Percentiles rank a stretch among this genome's conserved stretches.
These are phyloP conservation scores for Actinernus sp. DNA, from an alignment of 92 coral and sea anemone genomes.

Conservation along the genomic window DNA sequence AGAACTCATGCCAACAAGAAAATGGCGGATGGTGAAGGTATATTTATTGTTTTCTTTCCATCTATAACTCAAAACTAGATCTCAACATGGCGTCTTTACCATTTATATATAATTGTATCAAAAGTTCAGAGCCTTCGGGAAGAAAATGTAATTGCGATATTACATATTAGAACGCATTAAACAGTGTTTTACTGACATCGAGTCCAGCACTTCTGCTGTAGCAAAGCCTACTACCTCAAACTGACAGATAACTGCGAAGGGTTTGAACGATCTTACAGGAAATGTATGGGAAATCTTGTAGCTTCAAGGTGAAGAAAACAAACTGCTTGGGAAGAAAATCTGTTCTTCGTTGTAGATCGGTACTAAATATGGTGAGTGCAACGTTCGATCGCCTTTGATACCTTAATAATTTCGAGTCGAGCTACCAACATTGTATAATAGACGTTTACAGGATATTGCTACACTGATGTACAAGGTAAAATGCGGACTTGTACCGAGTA, in stretches of 20 bases:
- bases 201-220: neutral
- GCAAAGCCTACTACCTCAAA: conserved; percentile 2
- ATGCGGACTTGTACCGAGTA: too few relatives aligned
- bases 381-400: conserved; percentile 1
- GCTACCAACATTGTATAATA: too few relatives aligned
- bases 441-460: too few relatives aligned
- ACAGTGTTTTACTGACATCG: conserved; percentile 5
- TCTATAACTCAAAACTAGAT: neutral
- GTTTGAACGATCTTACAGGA: conserved; percentile 7
- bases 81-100: neutral
- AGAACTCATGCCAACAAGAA: too few relatives aligned
- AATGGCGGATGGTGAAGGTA: too few relatives aligned
- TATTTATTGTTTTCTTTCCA: too few relatives aligned
- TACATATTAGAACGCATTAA: neutral
- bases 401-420: neutral
- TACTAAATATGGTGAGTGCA: conserved; percentile 1
- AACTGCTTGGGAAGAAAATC: conserved; percentile 14
- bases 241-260: neutral
- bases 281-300: conserved; percentile 3
- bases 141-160: neutral
- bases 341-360: neutral
- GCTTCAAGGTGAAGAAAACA: neutral
- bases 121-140: conserved; percentile 1
- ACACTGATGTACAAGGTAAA: too few relatives aligned
- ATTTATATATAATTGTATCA: neutral